Evolutionary conservation across 1,140 invertebrate genomes (phyloP).

Genomic region (Paralvinella palmiformis): DNA sequence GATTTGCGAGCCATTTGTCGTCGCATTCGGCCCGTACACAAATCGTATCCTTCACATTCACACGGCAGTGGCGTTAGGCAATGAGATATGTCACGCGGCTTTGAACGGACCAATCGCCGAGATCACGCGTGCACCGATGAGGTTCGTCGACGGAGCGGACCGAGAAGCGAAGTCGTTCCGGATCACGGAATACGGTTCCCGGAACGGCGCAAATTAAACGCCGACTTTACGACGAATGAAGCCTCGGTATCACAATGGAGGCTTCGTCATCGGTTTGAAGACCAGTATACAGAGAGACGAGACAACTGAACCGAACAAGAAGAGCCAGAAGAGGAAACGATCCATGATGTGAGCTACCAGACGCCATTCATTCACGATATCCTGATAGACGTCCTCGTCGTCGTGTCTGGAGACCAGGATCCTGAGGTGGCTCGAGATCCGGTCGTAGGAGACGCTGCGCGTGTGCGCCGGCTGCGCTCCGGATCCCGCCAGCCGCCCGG

Average conservation of each 20-base stretch:
- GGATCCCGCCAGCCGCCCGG: not conserved
- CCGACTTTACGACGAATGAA: not conserved
- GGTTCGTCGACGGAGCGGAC: not conserved
- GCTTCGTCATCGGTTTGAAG: constrained; percentile 7
- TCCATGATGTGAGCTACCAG: constrained; percentile 22
- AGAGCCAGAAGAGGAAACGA: constrained; percentile 24
- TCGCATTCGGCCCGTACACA: no score
- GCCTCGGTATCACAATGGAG: not conserved
- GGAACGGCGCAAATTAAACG: not conserved
- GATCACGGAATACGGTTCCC: not conserved
- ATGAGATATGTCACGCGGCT: no score
- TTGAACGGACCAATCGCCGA: not conserved
- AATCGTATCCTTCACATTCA: no score
- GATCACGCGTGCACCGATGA: not conserved
- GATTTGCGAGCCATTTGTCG: no score
- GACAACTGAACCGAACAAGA: constrained; percentile 15
- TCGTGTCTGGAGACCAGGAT: constrained; percentile 32
- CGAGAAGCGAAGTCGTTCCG: not conserved
- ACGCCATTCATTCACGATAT: constrained; percentile 19
- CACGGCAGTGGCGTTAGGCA: no score
- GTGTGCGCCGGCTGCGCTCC: not conserved
- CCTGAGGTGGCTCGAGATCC: constrained; percentile 30
- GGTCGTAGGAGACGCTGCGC: constrained; percentile 21
- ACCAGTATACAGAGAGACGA: constrained; percentile 9
- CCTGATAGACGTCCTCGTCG: constrained; percentile 25